These are phyloP conservation scores for Anguilla obscura DNA, from an alignment of 2,797 vertebrate genomes.

Conservation along the genomic window DNA sequence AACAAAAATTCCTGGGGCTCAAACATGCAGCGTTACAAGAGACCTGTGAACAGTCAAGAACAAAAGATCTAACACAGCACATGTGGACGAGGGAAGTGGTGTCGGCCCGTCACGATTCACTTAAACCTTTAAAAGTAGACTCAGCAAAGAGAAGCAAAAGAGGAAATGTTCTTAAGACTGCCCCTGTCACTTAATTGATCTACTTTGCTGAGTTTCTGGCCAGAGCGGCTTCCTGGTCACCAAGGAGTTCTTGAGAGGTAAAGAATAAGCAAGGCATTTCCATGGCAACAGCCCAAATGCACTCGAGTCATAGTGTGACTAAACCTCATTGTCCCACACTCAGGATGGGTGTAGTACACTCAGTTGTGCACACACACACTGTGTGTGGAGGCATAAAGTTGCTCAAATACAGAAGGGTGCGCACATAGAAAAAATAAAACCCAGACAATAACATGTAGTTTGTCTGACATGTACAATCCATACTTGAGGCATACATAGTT, in stretches of 20 bases:
- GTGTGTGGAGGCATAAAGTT: neutral
- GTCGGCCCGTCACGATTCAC: slow-evolving; percentile 3
- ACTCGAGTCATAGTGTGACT: slow-evolving; percentile 35
- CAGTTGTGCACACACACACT: neutral
- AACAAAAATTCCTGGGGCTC: slow-evolving; percentile 56
- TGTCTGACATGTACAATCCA: neutral
- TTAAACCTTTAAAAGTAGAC: slow-evolving; percentile 19
- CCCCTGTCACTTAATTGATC: slow-evolving; percentile 46
- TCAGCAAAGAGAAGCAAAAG: slow-evolving; percentile 28
- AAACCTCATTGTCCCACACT: slow-evolving; percentile 38
- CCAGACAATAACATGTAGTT: slow-evolving; percentile 26
- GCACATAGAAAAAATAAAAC: slow-evolving; percentile 29
- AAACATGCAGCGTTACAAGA: neutral
- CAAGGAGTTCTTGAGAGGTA: slow-evolving; percentile 52
- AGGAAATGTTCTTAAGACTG: slow-evolving; percentile 27
- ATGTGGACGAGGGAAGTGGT: neutral
- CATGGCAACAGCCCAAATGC: slow-evolving; percentile 65
- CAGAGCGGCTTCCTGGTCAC: slow-evolving; percentile 68
- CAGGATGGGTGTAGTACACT: slow-evolving; percentile 30
- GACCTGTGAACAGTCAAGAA: neutral
- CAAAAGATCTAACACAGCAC: neutral
- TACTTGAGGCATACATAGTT: neutral
- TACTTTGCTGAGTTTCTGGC: slow-evolving; percentile 51
- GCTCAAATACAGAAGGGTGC: slow-evolving; percentile 34
- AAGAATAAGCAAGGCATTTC: slow-evolving; percentile 66